Evolutionary conservation across 2,888 invertebrate genomes (phyloP).

Genomic region (Tethea ocularis): DNA sequence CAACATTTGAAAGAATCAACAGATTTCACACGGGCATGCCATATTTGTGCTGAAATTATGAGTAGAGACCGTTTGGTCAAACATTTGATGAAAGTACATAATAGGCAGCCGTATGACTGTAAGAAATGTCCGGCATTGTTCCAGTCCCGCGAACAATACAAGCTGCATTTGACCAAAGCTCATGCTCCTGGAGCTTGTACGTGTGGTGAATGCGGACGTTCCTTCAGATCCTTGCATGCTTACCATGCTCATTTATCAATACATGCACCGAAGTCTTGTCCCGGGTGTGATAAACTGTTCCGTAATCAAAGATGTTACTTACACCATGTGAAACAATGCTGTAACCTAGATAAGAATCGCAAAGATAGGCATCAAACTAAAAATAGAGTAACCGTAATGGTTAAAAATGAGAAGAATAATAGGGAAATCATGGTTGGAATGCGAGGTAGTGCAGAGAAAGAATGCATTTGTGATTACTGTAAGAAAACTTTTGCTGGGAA

Average conservation of each 20-base stretch:
- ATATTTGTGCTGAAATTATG: slow-evolving; percentile 65
- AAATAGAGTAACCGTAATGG: slow-evolving; percentile 48
- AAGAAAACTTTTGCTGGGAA: slow-evolving; percentile 67
- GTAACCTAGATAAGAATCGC: slow-evolving; percentile 50
- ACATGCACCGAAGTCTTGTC: slow-evolving; percentile 59
- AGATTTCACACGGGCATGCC: slow-evolving; percentile 61
- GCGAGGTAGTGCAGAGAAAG: slow-evolving; percentile 54
- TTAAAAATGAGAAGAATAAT: slow-evolving; percentile 48
- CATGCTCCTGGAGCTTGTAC: slow-evolving; percentile 53
- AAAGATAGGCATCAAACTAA: slow-evolving; percentile 43
- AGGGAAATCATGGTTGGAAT: slow-evolving; percentile 57
- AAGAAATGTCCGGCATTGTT: slow-evolving; percentile 65
- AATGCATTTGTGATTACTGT: slow-evolving; percentile 71
- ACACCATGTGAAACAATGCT: slow-evolving; percentile 64
- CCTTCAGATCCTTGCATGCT: slow-evolving; percentile 52
- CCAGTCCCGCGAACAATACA: slow-evolving; percentile 36
- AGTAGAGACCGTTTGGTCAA: slow-evolving; percentile 49
- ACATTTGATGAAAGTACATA: slow-evolving; percentile 53
- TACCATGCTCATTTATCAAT: slow-evolving; percentile 60
- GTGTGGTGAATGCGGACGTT: slow-evolving; percentile 69
- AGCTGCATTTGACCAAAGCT: slow-evolving; percentile 45
- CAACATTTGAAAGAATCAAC: slow-evolving; percentile 65
- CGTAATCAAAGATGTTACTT: slow-evolving; percentile 66
- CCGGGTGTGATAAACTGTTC: slow-evolving; percentile 61
- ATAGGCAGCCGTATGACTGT: slow-evolving; percentile 49